phyloP scores from a whole-genome alignment of 2,113 vertebrate genomes.

The Tychaedon coryphoeus region DNA sequence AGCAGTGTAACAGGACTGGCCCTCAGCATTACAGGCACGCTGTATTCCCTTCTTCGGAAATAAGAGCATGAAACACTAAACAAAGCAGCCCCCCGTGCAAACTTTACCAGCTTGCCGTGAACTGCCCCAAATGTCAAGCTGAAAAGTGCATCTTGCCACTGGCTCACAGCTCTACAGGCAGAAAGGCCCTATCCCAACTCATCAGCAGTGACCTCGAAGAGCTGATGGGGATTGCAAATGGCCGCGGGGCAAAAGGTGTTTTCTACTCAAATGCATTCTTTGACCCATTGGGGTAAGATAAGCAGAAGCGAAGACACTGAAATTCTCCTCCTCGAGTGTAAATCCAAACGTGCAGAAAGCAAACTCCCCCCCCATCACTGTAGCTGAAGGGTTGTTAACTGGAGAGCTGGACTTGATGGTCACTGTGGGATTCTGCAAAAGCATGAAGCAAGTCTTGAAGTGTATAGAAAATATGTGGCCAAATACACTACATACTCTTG shows the following conservation, averaged over 20 bases:
- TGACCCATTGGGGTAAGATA: background rate
- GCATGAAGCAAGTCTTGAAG: background rate
- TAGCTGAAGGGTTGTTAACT: background rate
- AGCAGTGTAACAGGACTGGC: background rate
- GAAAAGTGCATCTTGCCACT: background rate
- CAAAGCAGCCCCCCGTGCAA: background rate
- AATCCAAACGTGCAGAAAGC: background rate
- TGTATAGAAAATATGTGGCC: fast-evolving
- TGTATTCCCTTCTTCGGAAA: too few relatives aligned
- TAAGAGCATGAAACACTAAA: background rate
- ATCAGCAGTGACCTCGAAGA: background rate
- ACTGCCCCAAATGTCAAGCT: background rate
- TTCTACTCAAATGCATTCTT: background rate
- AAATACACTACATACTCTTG: background rate
- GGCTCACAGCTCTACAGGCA: background rate
- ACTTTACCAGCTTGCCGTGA: background rate
- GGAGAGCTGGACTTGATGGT: background rate
- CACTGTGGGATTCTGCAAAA: background rate
- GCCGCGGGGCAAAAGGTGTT: background rate
- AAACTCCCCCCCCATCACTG: background rate
- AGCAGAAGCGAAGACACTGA: background rate
- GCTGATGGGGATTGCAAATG: background rate
- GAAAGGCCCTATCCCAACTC: background rate
- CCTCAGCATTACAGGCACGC: background rate
- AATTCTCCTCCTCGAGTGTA: background rate